Base-by-base conservation (phyloP, 2,888 invertebrate genomes). In the Xylocampa areola region DNA sequence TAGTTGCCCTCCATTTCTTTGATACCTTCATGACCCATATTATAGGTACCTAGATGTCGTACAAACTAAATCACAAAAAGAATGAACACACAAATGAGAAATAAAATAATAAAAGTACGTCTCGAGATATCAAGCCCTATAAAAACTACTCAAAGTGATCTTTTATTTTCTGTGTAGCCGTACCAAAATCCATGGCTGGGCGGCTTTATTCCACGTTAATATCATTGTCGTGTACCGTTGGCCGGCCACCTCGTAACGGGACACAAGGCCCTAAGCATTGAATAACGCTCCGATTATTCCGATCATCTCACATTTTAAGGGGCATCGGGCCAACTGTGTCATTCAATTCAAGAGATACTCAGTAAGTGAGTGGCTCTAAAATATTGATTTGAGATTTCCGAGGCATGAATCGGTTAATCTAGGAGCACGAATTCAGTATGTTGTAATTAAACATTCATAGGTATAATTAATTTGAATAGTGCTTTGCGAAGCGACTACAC, bases 141-240 rank as follows among this genome's bases (percentile, higher is more conserved):
- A 48, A 57, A 64, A 57, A 67, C 36, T 14, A 60, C 27, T 21
- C 30, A 25, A 44, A 55, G 8, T 8, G n/a, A 6, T 39, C 54
- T 41, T 67, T 53, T 23, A 17, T 19, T 19, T 43, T 59, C 62
- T 25, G 23, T 63, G 50, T 68, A 68, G 62, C 63, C 36, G 32
- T 49, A 72, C 61, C 65, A 74, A 82, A 80, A 75, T 70, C 72
- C 73, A 54, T 50, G 35, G 77, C 62, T 54, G 66, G 63, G 63
- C 68, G 74, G 72, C 79, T 79, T 84, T 82, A 82, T 82, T 86
- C 80, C 68, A 79, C 76, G 72, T 77, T 80, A 79, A 83, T 80
- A 85, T 82, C 79, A 82, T 82, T 81, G 84, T 84, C 69, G 66
- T 68, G 82, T 91, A 90, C 92, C 91, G 91, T 89, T 88, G 54